Base-by-base conservation (phyloP, 2,888 invertebrate genomes). In the Agrochola circellaris region DNA sequence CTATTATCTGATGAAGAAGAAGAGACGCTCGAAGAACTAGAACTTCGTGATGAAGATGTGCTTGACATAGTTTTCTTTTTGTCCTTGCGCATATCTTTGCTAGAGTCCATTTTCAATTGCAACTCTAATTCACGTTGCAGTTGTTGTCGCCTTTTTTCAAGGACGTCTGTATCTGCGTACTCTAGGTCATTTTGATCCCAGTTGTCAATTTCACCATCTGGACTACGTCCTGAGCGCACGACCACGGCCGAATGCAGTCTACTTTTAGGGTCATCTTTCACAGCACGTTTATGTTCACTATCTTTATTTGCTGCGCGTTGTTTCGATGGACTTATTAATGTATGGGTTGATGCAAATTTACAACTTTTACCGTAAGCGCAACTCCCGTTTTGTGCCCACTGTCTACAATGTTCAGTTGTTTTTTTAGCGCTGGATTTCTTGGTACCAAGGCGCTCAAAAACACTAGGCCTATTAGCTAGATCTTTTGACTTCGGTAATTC, bases 121-220 rank as follows among this genome's bases (percentile, higher is more conserved):
- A 98, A 95, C 93, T 98, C 98, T 93, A 98, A 96, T 96, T 98
- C 98, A 90, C 98, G 97, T 93, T 98, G 98, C 90, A 98, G 96
- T 91, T 98, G 97, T 91, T 97, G 97, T 84, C 98, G 96, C 88
- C 98, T 97, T 93, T 98, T 98, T 94, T 98, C 98, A 91, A 98
- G 96, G 86, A 97, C 98, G 93, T 98, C 98, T 82, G 98, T 98
- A 95, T 98, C 98, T 84, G 98, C 98, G 96, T 98, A 98, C 93
- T 98, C 98, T 95, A 98, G 94, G 95, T 98, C 98, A 91, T 97
- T 98, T 93, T 98, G 98, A 93, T 98, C 98, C 98, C 98, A 98
- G 93, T 97, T 97, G 92, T 98, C 98, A 95, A 98, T 97, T 93
- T 98, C 97, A 87, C 95, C 96, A 88, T 97, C 98, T 75, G 97